Percentiles rank a stretch among this genome's conserved stretches.
Conservation (phyloP, 1,140 invertebrate genomes). For the Hesperophylax magnus region DNA sequence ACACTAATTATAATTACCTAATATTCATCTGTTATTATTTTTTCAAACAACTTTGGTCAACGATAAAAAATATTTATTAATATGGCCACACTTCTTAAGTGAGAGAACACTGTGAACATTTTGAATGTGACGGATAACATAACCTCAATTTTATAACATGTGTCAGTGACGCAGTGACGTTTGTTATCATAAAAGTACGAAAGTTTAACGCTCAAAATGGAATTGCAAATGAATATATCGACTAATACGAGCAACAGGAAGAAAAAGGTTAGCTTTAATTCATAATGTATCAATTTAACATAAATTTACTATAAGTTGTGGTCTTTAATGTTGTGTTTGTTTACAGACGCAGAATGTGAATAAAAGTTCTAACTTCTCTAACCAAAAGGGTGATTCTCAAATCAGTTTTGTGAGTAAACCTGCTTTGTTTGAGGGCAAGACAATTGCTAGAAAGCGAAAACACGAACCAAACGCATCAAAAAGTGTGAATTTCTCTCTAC, state of each 20-base stretch:
- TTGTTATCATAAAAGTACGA: slow-evolving; percentile 18
- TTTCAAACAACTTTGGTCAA: too few species aligned
- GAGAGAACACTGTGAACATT: neutral
- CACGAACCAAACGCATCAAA: slow-evolving; percentile 47
- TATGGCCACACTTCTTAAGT: too few species aligned
- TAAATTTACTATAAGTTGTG: neutral
- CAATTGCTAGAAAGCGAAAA: slow-evolving; percentile 66
- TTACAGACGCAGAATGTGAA: slow-evolving; percentile 33
- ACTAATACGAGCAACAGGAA: slow-evolving; percentile 24
- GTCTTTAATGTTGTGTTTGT: neutral
- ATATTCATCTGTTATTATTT: too few species aligned
- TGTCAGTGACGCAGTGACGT: slow-evolving; percentile 42
- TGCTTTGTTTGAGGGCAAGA: slow-evolving; percentile 64
- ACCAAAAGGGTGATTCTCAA: neutral
- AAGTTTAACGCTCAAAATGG: slow-evolving; percentile 40
- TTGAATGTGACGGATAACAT: slow-evolving; percentile 16
- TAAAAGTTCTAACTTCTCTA: slow-evolving; percentile 28
- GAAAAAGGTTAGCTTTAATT: slow-evolving; percentile 44
- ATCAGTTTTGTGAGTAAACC: slow-evolving; percentile 65
- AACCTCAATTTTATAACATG: slow-evolving; percentile 44
- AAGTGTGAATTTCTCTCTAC: slow-evolving; percentile 46
- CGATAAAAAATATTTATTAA: slow-evolving; percentile 32
- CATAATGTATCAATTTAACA: neutral
- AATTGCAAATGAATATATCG: slow-evolving; percentile 53
- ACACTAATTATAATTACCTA: too few species aligned